Base-by-base conservation (phyloP, 2,113 vertebrate species). In the Pedetes capensis region DNA sequence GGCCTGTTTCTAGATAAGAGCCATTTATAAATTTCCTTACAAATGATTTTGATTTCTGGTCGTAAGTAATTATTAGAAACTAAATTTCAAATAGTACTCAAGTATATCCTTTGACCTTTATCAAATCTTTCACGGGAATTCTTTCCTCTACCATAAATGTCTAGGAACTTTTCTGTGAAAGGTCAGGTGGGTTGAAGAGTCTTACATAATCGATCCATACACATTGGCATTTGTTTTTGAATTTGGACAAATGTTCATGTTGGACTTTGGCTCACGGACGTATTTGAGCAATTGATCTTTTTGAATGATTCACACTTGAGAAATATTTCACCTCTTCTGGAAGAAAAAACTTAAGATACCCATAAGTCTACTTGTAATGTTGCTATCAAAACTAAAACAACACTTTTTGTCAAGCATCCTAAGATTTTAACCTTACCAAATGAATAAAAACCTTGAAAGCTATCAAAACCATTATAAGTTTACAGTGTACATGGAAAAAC, bases 151-250 rank as follows among this genome's bases (percentile, higher is more conserved):
- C 68, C 79, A 86, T 94, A 97, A 97, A 97, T 91, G 89, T 91
- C 95, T 96, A 74, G 84, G 86, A 96, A 95, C 92, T 86, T 94
- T 93, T 96, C 83, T 79, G 72, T 64, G 39, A 94, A 97, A 97
- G 96, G 92, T 97, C 95, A 96, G 92, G 34, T 79, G 69, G 95
- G 87, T 91, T 86, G 92, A 96, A 91, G 94, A 94, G 82, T 68
- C 87, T 94, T 94, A 83, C 20, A 22, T 82, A 88, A 96, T 96
- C 95, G 74, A 96, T 97, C 87, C 79, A 74, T 95, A 91, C 63
- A 34, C 89, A 96, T 95, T 97, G 97, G 95, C 95, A 96, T 97
- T 97, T 97, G 92, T 96, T 93, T 97, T 96, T 96, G 89, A 96
- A 96, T 93, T 91, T 96, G 83, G 87, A 97, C 94, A 96, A 95